These are phyloP conservation scores for Pyrrhia umbra DNA, from an alignment of 2,888 invertebrate species.

Conservation along the genomic window DNA sequence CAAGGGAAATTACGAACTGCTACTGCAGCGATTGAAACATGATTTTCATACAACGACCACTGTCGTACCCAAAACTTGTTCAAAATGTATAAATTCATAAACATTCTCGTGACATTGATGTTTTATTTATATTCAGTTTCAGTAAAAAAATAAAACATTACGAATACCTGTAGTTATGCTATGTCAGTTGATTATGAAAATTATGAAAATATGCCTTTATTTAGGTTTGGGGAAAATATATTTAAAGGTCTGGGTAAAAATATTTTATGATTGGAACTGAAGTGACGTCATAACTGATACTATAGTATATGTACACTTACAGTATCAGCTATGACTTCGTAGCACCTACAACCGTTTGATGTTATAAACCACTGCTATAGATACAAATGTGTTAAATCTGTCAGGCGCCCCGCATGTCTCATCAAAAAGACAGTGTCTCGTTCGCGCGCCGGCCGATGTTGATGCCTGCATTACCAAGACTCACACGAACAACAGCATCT, in stretches of 20 bases:
- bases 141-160: background rate
- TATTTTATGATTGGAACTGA: no score
- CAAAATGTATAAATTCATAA: slow-evolving; percentile 64
- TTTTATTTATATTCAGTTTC: slow-evolving; percentile 29
- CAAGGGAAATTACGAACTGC: slow-evolving; percentile 62
- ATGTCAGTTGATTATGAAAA: no score
- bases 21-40: slow-evolving; percentile 70
- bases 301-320: no score
- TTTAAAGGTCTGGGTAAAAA: no score
- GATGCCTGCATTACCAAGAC: slow-evolving; percentile 28
- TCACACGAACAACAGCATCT: background rate
- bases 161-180: no score
- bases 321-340: no score
- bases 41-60: slow-evolving; percentile 68
- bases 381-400: slow-evolving; percentile 31
- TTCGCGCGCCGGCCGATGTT: background rate
- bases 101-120: slow-evolving; percentile 11
- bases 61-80: slow-evolving; percentile 49
- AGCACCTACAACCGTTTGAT: no score
- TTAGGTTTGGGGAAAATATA: no score
- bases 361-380: background rate
- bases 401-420: slow-evolving; percentile 45
- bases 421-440: slow-evolving; percentile 23
- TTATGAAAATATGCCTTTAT: no score
- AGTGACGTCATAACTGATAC: no score